A percentile compares a stretch with the other conserved stretches of the same genome.
These are phyloP conservation scores for Tetragonisca angustula DNA, from an alignment of 2,888 invertebrate species.

Conservation along the genomic window DNA sequence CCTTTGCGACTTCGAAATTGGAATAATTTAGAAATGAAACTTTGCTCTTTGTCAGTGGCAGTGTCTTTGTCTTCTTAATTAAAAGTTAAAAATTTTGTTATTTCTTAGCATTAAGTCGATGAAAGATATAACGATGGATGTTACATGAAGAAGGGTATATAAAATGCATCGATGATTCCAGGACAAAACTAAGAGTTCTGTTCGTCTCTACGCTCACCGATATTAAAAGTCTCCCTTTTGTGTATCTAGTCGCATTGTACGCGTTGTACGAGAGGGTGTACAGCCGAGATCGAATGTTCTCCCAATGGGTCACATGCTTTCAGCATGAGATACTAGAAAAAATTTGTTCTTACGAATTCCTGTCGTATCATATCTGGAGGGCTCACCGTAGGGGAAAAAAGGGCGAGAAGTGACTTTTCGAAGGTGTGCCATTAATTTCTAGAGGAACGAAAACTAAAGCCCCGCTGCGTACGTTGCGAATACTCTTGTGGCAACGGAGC, in stretches of 20 bases:
- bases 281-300: slow-evolving; percentile 54
- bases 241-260: slow-evolving; percentile 33
- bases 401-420: slow-evolving; percentile 59
- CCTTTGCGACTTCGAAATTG: background rate
- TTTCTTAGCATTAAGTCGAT: background rate
- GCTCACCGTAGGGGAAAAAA: slow-evolving; percentile 13
- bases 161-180: slow-evolving; percentile 12
- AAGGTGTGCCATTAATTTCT: slow-evolving; percentile 71
- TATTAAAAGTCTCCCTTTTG: slow-evolving; percentile 49
- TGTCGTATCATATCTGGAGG: background rate
- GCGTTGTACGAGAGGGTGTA: background rate
- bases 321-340: slow-evolving; percentile 38
- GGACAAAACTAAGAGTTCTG: slow-evolving; percentile 1
- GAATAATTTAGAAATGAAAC: too few relatives aligned
- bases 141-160: background rate
- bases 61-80: too few relatives aligned
- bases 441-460: slow-evolving; percentile 62
- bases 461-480: slow-evolving; percentile 59
- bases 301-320: slow-evolving; percentile 62
- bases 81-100: background rate
- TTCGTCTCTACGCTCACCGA: slow-evolving; percentile 43
- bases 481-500: slow-evolving; percentile 66
- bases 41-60: too few relatives aligned
- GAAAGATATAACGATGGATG: background rate
- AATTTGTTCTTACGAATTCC: slow-evolving; percentile 30